Conservation (phyloP, 2,797 vertebrate genomes). For the Danionella dracula region DNA sequence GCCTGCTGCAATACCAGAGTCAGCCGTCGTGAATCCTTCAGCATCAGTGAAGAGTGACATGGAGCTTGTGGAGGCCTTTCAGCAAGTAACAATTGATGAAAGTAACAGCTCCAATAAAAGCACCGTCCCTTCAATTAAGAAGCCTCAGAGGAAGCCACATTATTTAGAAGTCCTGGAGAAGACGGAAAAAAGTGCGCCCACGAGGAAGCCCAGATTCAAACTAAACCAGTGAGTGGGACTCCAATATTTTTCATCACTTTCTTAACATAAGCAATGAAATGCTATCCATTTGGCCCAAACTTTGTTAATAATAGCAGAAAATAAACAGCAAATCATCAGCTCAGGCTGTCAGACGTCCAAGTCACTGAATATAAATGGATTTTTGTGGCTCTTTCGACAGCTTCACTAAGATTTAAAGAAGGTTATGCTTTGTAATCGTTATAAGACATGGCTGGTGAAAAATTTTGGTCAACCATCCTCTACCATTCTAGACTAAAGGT, state of each 20-base stretch:
- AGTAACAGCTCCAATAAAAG: conserved; percentile 33
- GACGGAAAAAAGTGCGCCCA: conserved; percentile 58
- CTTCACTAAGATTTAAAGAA: too few species aligned
- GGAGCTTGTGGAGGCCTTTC: conserved; percentile 68
- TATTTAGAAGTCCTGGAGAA: conserved; percentile 77
- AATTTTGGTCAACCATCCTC: too few species aligned
- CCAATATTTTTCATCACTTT: not conserved
- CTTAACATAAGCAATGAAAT: too few species aligned
- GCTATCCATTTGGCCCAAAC: too few species aligned
- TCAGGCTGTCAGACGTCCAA: too few species aligned
- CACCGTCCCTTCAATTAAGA: conserved; percentile 11
- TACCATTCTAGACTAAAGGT: too few species aligned
- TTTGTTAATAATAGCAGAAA: too few species aligned
- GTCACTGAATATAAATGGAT: too few species aligned
- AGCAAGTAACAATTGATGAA: conserved; percentile 65
- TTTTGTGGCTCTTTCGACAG: too few species aligned
- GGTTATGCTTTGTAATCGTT: too few species aligned
- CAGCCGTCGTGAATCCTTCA: conserved; percentile 24
- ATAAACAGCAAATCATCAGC: too few species aligned
- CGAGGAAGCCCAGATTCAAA: conserved; percentile 73
- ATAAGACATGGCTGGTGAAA: too few species aligned
- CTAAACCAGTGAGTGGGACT: conserved; percentile 78
- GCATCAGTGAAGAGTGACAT: conserved; percentile 49
- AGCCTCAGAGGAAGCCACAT: conserved; percentile 67
- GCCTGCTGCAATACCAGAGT: conserved; percentile 49